Percentiles rank a stretch among this genome's conserved stretches.
phyloP scores from a whole-genome alignment of 2,888 invertebrate genomes.

The Ormyrus thymus region DNA sequence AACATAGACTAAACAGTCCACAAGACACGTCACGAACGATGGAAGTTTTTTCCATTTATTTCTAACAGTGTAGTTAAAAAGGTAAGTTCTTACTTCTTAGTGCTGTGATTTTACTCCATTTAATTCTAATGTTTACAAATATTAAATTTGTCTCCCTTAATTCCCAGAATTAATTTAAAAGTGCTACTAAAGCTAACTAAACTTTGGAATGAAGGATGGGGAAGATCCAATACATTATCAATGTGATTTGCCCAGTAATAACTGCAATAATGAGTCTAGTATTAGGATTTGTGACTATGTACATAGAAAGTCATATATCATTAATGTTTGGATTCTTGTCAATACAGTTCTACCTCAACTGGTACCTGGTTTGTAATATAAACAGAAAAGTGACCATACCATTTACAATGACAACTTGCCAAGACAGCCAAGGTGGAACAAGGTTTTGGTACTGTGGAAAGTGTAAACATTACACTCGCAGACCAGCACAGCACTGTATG shows the following conservation, averaged over 20 bases:
- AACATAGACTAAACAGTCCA: too few relatives aligned
- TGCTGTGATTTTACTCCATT: too few relatives aligned
- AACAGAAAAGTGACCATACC: conserved; percentile 59
- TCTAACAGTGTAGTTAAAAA: too few relatives aligned
- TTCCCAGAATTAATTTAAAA: too few relatives aligned
- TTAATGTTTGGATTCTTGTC: conserved; percentile 64
- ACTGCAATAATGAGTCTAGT: conserved; percentile 63
- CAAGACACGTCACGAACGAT: too few relatives aligned
- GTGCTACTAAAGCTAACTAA: background rate
- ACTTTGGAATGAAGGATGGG: conserved; percentile 47
- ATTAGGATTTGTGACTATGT: conserved; percentile 62
- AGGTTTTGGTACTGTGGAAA: conserved; percentile 68
- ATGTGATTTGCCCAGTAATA: conserved; percentile 61
- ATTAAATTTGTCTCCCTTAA: too few relatives aligned
- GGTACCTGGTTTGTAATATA: conserved; percentile 66
- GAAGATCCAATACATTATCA: conserved; percentile 46
- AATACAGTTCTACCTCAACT: conserved; percentile 67
- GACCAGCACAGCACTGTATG: conserved; percentile 64
- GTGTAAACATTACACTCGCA: conserved; percentile 63
- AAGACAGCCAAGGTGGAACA: conserved; percentile 36
- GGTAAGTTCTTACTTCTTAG: background rate
- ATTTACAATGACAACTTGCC: conserved; percentile 35
- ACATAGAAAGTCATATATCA: conserved; percentile 63
- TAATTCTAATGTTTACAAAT: too few relatives aligned
- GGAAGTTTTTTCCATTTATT: too few relatives aligned